Percentiles rank a stretch among this genome's conserved stretches.
Evolutionary conservation across 2,888 invertebrate genomes (phyloP).

Genomic region (Cephonodes hylas): DNA sequence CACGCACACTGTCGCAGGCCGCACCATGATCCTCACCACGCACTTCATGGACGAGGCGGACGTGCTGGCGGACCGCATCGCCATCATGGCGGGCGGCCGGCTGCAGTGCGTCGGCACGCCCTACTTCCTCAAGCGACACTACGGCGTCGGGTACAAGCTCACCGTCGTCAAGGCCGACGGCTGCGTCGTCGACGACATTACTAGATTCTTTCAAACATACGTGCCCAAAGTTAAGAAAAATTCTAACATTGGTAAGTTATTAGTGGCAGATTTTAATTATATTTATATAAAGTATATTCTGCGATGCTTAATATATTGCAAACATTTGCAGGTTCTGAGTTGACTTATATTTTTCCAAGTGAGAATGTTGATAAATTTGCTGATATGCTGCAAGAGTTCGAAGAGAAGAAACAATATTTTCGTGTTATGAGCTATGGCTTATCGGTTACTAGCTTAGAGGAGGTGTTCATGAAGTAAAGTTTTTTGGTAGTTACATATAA

Average conservation of each 20-base stretch:
- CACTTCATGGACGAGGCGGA: slow-evolving; percentile 95
- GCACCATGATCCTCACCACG: slow-evolving; percentile 89
- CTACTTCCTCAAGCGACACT: slow-evolving; percentile 91
- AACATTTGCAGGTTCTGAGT: slow-evolving; percentile 84
- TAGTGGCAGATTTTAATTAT: no score
- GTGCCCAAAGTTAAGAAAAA: slow-evolving; percentile 85
- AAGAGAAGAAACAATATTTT: slow-evolving; percentile 79
- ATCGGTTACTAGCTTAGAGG: slow-evolving; percentile 94
- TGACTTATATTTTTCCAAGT: slow-evolving; percentile 87
- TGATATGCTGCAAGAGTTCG: slow-evolving; percentile 85
- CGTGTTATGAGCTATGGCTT: slow-evolving; percentile 90
- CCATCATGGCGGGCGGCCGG: slow-evolving; percentile 91
- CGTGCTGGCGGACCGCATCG: slow-evolving; percentile 91
- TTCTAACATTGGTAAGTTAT: slow-evolving; percentile 85
- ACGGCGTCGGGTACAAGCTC: slow-evolving; percentile 92
- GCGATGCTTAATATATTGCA: no score
- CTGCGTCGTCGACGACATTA: slow-evolving; percentile 63
- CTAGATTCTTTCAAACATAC: slow-evolving; percentile 81
- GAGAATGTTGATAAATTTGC: slow-evolving; percentile 84
- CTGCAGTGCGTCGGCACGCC: slow-evolving; percentile 91
- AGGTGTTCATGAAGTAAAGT: slow-evolving; percentile 90
- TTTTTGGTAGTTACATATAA: not conserved
- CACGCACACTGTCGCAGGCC: slow-evolving; percentile 37
- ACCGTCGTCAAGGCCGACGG: slow-evolving; percentile 74
- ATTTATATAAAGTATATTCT: no score